Base-by-base conservation (phyloP, 35 echinoderm and acorn worm genomes). In the Amphiura filiformis region DNA sequence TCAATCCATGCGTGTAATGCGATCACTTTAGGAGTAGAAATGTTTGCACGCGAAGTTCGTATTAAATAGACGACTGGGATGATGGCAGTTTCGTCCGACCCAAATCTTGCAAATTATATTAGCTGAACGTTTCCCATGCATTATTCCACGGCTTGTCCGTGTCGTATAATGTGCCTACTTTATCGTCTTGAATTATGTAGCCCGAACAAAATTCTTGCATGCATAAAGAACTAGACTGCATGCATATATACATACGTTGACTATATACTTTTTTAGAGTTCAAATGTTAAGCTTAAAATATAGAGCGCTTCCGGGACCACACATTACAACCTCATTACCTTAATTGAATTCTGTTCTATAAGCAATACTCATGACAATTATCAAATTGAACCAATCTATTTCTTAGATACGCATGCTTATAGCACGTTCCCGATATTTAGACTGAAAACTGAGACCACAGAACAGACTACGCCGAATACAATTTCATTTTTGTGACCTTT, bases 11-110 rank as follows among this genome's bases (percentile, higher is more conserved):
- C 89, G 82, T 85, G 89, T 85, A 91, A 91, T 91, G 82, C 89
- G 89, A 91, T 91, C 89, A 91, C 89, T 91, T 70, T 91, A 91
- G 89, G 35, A 85, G 89, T 75, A 39, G 89, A 84, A 91, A 91
- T 91, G 89, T 91, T 91, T 91, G 89, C 89, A 91, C 89, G 89
- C 89, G 36, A 91, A n/a, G n/a, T 84, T 77, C 81, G 81, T 85
- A 91, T 91, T 83, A 91, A 84, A 85, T 91, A 91, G 75, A 84
- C 64, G 61, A 52, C 65, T 39, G 41, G 75, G 81, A 91, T 61
- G 83, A 56, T 32, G 64, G 61, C 61, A 70, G 61, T 70, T 61
- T 70, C 56, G 83, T 61, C 49, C 83, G 83, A 64, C 83, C 83
- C 56, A 85, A 85, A 85, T 85, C 83, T 85, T 56, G 64, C 83